Base-by-base conservation (phyloP, 2,797 vertebrate genomes). In the Balearica regulorum region DNA sequence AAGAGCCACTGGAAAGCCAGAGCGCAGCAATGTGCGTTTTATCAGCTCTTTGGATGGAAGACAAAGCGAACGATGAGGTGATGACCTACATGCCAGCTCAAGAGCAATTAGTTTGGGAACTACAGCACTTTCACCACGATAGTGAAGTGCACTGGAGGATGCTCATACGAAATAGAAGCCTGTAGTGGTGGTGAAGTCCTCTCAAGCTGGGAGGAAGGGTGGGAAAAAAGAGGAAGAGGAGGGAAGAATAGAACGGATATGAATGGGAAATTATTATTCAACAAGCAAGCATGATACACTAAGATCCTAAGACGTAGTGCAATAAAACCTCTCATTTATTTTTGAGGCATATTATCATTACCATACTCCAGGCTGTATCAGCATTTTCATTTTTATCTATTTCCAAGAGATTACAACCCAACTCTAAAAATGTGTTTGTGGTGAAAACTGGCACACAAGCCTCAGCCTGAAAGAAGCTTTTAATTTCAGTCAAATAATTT, bases 361-460 rank as follows among this genome's bases (percentile, higher is more conserved):
- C 87, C 80, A 66, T 79, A 83, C 90, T 93, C 89, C n/a, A 96
- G 13, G 53, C 78, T 95, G 68, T 90, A 95, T 96, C 96, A 97
- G 96, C 95, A 96, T 93, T 98, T 97, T 95, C 84, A 72, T 95
- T 95, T 97, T 95, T 97, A 96, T 96, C 64, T 90, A 65, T 93
- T 97, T 97, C 83, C 85, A 73, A 79, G 75, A 91, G 87, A 97
- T 96, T 96, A 96, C 66, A 94, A 83, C 21, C 39, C 78, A 93
- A 66, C 20, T 81, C 89, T 92, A 95, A 94, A 97, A 96, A 84
- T 10, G 35, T 51, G 41, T 83, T 92, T 94, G 89, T 49, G 58
- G 44, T 81, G 44, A 73, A 92, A 94, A 88, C 66, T 65, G 55
- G 68, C 57, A 87, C 37, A 60, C 33, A 46, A 83, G 37, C 73